Base-by-base conservation (phyloP, 2,113 vertebrate genomes). In the Bubo bubo region DNA sequence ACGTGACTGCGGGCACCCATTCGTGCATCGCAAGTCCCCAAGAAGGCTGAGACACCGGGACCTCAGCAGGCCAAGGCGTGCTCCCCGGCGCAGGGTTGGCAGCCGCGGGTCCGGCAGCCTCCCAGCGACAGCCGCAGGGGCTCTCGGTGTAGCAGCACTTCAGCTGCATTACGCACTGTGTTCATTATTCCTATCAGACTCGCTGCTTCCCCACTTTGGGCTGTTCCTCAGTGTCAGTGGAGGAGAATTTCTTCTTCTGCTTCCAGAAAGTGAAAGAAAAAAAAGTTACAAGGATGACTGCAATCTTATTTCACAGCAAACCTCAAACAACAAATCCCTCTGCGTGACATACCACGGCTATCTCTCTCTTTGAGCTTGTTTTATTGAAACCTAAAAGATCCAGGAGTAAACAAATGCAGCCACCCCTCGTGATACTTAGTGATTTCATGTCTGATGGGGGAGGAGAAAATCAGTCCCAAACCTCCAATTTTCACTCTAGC, bases 1-100 rank as follows among this genome's bases (percentile, higher is more conserved):
- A 47, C 0, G 0, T 0, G 1, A 24, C 43, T 32, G 28, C 53
- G 43, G 37, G 35, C 23, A 17, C 37, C 16, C 67, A 6, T 32
- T 37, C 7, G 0, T 22, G 7, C 14, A 5, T 2, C 4, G 27
- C 0, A 2, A 77, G 35, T 39, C 55, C 22, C 3, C 1, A 45
- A 77, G 45, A 72, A 86, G 55, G n/a, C 4, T 3, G 1, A 80
- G 72, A 56, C 1, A 1, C 24, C 2, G 1, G 8, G 32, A 70
- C 14, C 21, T 52, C 2, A 0, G 28, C 5, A 5, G 26, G 39
- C 10, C 9, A 72, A 91, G 7, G 58, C 3, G 3, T 0, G 3
- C 4, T 9, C 26, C 19, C 10, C 5, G 3, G 49, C 4, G 6
- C 23, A 18, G 37, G 24, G 32, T 53, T 72, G 56, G 47, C 43